Conservation (phyloP, 1,140 invertebrate species). For the Danaus melanippus region DNA sequence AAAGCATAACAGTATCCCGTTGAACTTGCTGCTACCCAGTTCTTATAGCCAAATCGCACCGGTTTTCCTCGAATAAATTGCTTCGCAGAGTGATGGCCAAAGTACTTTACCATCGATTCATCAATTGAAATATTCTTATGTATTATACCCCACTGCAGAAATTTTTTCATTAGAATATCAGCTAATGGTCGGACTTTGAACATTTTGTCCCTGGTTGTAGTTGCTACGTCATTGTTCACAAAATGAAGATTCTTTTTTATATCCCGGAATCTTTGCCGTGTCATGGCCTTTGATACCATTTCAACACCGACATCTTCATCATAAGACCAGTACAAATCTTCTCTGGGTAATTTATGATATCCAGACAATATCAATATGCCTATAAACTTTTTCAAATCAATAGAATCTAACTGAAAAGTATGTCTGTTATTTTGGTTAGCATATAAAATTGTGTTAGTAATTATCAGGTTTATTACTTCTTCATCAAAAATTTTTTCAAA, state of each 20-base stretch:
- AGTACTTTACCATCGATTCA: constrained; percentile 4
- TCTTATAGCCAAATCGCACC: too few relatives aligned
- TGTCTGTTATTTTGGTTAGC: constrained; percentile 4
- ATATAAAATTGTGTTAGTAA: background rate
- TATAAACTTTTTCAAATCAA: constrained; percentile 5
- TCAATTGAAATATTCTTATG: background rate
- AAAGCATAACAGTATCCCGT: too few relatives aligned
- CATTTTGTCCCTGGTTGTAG: constrained; percentile 4
- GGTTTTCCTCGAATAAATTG: too few relatives aligned
- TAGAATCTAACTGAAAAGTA: background rate
- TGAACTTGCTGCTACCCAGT: too few relatives aligned
- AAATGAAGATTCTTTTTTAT: too few relatives aligned
- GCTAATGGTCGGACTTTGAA: background rate
- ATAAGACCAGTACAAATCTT: too few relatives aligned
- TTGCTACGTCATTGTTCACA: background rate
- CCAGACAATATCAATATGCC: background rate
- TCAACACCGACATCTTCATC: too few relatives aligned
- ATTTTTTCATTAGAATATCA: constrained; percentile 4
- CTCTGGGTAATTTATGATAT: too few relatives aligned
- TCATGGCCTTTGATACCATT: too few relatives aligned
- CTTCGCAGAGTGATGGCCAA: background rate
- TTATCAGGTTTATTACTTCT: background rate
- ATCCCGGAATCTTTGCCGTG: too few relatives aligned
- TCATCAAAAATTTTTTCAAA: background rate
- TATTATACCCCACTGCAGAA: constrained; percentile 1